phyloP scores from a whole-genome alignment of 1,140 invertebrate genomes.

The Nilaparvata lugens region DNA sequence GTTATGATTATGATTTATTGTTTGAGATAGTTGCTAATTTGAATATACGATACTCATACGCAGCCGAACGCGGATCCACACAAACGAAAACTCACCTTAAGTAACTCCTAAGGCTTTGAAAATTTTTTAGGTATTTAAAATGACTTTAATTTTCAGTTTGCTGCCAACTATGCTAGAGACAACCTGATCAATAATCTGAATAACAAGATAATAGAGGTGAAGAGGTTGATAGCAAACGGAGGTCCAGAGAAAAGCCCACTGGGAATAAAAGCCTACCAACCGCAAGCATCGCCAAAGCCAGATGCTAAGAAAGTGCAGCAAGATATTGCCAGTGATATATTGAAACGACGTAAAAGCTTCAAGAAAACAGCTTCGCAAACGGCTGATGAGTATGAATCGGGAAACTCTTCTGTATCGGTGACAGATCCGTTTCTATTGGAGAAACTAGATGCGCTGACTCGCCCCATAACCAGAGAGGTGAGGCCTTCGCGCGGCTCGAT shows the following conservation, averaged over 20 bases:
- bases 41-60: no score
- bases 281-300: constrained; percentile 32
- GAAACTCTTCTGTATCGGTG: constrained; percentile 38
- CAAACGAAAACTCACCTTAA: no score
- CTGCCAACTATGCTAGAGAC: constrained; percentile 80
- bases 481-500: constrained; percentile 8
- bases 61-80: no score
- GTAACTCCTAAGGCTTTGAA: no score
- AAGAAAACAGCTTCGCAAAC: constrained; percentile 51
- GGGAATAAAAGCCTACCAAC: constrained; percentile 3
- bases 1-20: no score
- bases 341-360: constrained; percentile 52
- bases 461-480: constrained; percentile 55
- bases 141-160: constrained; percentile 49
- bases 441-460: constrained; percentile 49
- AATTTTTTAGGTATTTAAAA: no score
- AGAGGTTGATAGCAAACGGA: constrained; percentile 52
- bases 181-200: constrained; percentile 67
- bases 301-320: constrained; percentile 38
- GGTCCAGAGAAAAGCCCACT: constrained; percentile 21
- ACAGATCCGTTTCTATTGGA: constrained; percentile 57
- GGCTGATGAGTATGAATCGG: constrained; percentile 40
- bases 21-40: no score
- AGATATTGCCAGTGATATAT: constrained; percentile 28
- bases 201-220: constrained; percentile 60